Conservation (phyloP, 2,797 vertebrate genomes). For the Leptodactylus fallax region DNA sequence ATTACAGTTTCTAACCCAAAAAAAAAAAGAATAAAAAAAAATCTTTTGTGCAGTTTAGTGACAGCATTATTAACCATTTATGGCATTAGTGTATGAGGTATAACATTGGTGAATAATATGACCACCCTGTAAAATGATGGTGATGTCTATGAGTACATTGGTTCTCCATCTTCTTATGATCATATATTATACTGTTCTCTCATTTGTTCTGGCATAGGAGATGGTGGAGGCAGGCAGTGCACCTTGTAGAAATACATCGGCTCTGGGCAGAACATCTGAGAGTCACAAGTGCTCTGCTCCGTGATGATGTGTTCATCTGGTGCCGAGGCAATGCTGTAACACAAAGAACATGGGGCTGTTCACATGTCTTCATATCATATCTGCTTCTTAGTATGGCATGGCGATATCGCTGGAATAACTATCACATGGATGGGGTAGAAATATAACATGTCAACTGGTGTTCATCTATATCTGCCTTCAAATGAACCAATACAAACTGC, state of each 20-base stretch:
- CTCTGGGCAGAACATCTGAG: slow-evolving; percentile 75
- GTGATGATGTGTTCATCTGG: slow-evolving; percentile 74
- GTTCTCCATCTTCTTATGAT: neutral
- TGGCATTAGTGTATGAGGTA: neutral
- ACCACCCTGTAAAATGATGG: neutral
- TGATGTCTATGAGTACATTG: neutral
- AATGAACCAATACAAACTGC: too few species aligned
- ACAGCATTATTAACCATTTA: neutral
- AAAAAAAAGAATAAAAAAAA: neutral
- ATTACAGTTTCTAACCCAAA: neutral
- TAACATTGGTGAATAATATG: neutral
- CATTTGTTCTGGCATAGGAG: slow-evolving; percentile 52
- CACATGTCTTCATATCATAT: too few species aligned
- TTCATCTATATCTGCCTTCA: too few species aligned
- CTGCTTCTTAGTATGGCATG: too few species aligned
- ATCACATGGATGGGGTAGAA: too few species aligned
- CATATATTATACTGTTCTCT: neutral
- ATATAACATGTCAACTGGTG: too few species aligned
- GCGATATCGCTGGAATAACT: too few species aligned
- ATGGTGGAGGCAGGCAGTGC: slow-evolving; percentile 77
- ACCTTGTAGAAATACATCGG: slow-evolving; percentile 79
- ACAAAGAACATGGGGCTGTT: slow-evolving; percentile 8
- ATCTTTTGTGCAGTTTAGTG: neutral
- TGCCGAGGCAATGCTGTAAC: slow-evolving; percentile 75
- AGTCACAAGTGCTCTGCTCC: slow-evolving; percentile 67